A percentile compares a stretch with the other conserved stretches of the same genome.
These are phyloP conservation scores for Cenopis cana DNA, from an alignment of 2,888 invertebrate genomes.

Conservation along the genomic window DNA sequence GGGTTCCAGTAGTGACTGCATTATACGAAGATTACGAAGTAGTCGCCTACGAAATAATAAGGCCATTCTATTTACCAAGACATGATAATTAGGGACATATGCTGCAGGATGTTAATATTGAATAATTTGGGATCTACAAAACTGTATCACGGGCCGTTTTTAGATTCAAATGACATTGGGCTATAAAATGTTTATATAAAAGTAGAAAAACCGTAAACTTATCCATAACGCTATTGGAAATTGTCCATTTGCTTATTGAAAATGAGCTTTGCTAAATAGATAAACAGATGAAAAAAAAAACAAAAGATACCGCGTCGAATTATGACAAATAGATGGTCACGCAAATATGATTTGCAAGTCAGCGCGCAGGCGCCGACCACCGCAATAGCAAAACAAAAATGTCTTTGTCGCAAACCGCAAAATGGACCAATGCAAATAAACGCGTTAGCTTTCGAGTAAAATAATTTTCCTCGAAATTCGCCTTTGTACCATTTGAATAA, in stretches of 20 bases:
- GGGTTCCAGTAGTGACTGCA: too few species aligned
- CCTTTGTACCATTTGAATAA: background rate
- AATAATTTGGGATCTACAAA: background rate
- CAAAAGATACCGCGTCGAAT: constrained; percentile 63
- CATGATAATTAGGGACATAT: too few species aligned
- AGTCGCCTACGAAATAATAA: too few species aligned
- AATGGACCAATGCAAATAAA: constrained; percentile 48
- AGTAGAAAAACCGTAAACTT: background rate
- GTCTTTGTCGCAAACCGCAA: constrained; percentile 72
- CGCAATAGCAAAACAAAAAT: constrained; percentile 54
- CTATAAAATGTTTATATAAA: background rate
- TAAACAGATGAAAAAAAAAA: constrained; percentile 43
- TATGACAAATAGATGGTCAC: constrained; percentile 67
- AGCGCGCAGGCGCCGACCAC: constrained; percentile 58
- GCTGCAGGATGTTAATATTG: too few species aligned
- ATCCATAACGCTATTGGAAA: background rate
- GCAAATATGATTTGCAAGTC: constrained; percentile 68
- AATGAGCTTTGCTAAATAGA: constrained; percentile 10
- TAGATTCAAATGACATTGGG: background rate
- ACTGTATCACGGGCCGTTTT: background rate
- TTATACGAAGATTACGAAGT: too few species aligned
- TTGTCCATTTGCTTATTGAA: background rate
- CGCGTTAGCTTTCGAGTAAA: background rate
- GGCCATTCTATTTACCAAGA: too few species aligned
- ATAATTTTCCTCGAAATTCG: background rate